These are phyloP conservation scores for Dysdera silvatica DNA, from an alignment of 1,140 invertebrate genomes.

Conservation along the genomic window DNA sequence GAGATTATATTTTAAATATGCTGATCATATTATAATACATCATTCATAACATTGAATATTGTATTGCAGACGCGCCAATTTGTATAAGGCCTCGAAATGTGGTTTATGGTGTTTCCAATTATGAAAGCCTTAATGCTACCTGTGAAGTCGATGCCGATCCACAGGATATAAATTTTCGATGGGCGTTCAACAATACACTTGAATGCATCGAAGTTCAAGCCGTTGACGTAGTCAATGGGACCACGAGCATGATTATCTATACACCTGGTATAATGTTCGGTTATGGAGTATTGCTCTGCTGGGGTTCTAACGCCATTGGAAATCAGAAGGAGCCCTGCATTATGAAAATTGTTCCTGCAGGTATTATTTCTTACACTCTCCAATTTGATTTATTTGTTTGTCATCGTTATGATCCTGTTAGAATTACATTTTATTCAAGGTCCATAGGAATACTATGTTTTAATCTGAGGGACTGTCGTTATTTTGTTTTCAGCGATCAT, in stretches of 20 bases:
- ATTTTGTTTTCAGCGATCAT: too few species aligned
- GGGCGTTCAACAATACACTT: conserved; percentile 61
- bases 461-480: too few species aligned
- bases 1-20: too few species aligned
- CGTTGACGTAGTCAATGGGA: not conserved
- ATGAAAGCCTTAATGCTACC: conserved; percentile 74
- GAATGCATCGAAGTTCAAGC: not conserved
- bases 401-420: too few species aligned
- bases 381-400: too few species aligned
- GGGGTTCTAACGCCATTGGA: conserved; percentile 54
- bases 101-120: conserved; percentile 77
- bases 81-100: conserved; percentile 60
- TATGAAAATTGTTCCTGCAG: conserved; percentile 17
- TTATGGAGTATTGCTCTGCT: conserved; percentile 64
- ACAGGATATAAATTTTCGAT: conserved; percentile 26
- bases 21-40: too few species aligned
- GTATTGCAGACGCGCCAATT: conserved; percentile 71
- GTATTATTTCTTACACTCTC: too few species aligned
- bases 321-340: conserved; percentile 61
- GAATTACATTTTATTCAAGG: too few species aligned
- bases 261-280: conserved; percentile 67
- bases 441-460: too few species aligned
- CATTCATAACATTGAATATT: too few species aligned
- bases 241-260: conserved; percentile 10
- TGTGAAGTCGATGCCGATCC: conserved; percentile 51